Evolutionary conservation across 2,888 invertebrate species (phyloP), one percentile per base, ranked within the genome.

Genomic region (Coleophora flavipennella): DNA sequence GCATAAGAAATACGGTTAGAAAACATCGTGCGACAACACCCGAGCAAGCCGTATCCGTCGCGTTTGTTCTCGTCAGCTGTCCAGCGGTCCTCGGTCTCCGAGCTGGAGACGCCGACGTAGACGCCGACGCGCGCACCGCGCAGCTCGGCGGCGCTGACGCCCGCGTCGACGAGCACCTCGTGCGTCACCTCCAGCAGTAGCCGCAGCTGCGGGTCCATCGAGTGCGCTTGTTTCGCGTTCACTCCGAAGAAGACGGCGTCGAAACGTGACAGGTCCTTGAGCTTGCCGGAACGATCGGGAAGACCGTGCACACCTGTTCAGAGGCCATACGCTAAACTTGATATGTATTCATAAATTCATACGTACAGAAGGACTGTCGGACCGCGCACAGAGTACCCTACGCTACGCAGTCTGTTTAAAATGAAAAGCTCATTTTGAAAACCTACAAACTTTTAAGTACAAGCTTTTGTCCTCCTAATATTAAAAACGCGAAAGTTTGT

Each of bases 21-120:
- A 79, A 98, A 97, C 98, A 99, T 99, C 43, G 97, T 94, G 39
- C 95, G 88, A 53, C 94, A 93, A 75, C 97, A 97, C 34, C 99
- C 99, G 1, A 95, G 96, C 63, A 98, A 87, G 42, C 93, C 94
- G 77, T 99, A 99, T 31, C 93, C 93, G 64, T 92, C 94, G 32
- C 94, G 89, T 61, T 92, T 89, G 64, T 98, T 98, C 12, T 94
- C 92, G 73, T 96, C 93, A 4, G 20, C 20, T 3, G 20, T 4
- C 20, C 20, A 20, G 20, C 3, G 3, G 6, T 96, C 95, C 59
- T 94, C 94, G n/a, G 95, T 91, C 78, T 99, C 99, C 13, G 92
- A 92, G 48, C 90, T 90, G 42, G 94, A 95, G n/a, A 93, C 95
- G 43, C 98, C 99, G 50, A 99, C 90, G 76, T 92, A 99, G 2